A percentile compares a stretch with the other conserved stretches of the same genome.
Conservation (phyloP, 2,888 invertebrate species). For the Suillia variegata region DNA sequence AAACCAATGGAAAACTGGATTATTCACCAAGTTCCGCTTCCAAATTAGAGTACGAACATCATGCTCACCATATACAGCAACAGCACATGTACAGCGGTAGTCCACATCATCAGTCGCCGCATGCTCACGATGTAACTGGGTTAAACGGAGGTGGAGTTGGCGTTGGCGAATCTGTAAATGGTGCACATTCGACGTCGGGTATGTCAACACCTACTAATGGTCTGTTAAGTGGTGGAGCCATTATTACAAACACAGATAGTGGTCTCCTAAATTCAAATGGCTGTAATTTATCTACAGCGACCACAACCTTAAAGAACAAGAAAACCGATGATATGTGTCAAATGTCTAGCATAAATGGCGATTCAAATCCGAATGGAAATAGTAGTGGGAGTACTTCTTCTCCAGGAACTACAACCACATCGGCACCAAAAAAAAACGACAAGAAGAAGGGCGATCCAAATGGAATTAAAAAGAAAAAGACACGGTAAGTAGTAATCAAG, state of each 20-base stretch:
- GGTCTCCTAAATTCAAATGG: conserved; percentile 28
- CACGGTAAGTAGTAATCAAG: conserved; percentile 69
- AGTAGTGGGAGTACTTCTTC: conserved; percentile 14
- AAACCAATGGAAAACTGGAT: conserved; percentile 53
- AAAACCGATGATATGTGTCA: conserved; percentile 46
- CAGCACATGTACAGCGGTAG: conserved; percentile 53
- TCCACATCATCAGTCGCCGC: conserved; percentile 43
- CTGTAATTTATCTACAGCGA: too few relatives aligned
- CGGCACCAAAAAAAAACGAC: conserved; percentile 68
- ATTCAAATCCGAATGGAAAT: conserved; percentile 17
- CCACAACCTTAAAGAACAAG: conserved; percentile 40
- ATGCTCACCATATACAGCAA: too few relatives aligned
- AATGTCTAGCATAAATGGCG: conserved; percentile 29
- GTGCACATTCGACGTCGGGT: conserved; percentile 10
- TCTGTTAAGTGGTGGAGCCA: conserved; percentile 28
- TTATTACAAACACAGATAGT: conserved; percentile 21
- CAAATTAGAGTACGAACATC: conserved; percentile 51
- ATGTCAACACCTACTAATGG: conserved; percentile 31
- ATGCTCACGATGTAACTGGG: conserved; percentile 12
- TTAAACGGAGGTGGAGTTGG: background rate
- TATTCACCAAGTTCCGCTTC: conserved; percentile 48
- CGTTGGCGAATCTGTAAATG: background rate
- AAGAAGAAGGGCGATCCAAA: conserved; percentile 84
- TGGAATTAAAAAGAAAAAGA: conserved; percentile 90
- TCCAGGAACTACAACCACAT: conserved; percentile 18